These are phyloP conservation scores for Tricholauxania praeusta DNA, from an alignment of 2,888 invertebrate species.

Conservation along the genomic window DNA sequence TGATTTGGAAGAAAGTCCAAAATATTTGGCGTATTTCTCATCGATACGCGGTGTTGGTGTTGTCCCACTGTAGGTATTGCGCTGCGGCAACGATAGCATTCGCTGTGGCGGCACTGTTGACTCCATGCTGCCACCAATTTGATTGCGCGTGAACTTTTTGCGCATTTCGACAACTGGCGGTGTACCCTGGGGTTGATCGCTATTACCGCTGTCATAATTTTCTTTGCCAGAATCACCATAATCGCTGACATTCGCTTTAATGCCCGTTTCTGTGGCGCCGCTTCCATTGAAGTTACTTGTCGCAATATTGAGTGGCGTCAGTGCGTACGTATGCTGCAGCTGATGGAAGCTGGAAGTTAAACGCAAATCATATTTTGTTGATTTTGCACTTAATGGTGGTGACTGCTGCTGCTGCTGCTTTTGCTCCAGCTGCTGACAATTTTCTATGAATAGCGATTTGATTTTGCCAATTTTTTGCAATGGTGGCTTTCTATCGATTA, in stretches of 20 bases:
- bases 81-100: conserved; percentile 27
- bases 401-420: conserved; percentile 48
- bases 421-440: conserved; percentile 53
- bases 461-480: conserved; percentile 64
- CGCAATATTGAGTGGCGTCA: neutral
- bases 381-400: conserved; percentile 42
- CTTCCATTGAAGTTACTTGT: neutral
- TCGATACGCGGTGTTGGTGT: conserved; percentile 50
- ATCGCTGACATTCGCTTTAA: conserved; percentile 16
- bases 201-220: conserved; percentile 51
- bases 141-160: conserved; percentile 54
- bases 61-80: conserved; percentile 39
- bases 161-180: conserved; percentile 55
- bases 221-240: conserved; percentile 64
- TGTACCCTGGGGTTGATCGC: conserved; percentile 35
- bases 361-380: conserved; percentile 50
- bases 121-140: conserved; percentile 39
- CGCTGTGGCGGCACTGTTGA: neutral
- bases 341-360: conserved; percentile 40
- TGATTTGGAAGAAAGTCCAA: conserved; percentile 52
- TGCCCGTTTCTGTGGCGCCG: neutral
- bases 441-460: conserved; percentile 65
- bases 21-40: conserved; percentile 62
- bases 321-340: neutral
- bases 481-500: conserved; percentile 32